Conservation (phyloP, 2,888 invertebrate species). For the Sarcophaga rosellei region DNA sequence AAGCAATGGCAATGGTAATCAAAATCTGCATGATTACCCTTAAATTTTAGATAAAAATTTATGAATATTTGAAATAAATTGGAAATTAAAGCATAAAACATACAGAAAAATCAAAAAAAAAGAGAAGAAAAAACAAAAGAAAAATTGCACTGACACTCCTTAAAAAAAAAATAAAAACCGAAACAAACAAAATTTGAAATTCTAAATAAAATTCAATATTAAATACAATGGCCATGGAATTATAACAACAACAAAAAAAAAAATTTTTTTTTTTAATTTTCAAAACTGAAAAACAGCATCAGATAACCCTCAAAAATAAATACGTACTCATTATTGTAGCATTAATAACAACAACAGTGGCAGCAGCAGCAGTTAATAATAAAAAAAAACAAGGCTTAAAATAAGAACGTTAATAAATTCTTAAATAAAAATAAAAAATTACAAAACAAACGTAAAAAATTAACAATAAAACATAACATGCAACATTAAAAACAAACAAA, state of each 20-base stretch:
- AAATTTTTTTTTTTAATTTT: no score
- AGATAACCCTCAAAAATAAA: constrained; percentile 68
- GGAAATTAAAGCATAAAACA: constrained; percentile 24
- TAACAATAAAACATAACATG: constrained; percentile 46
- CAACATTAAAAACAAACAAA: constrained; percentile 42
- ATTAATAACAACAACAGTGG: constrained; percentile 44
- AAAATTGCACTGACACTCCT: constrained; percentile 63
- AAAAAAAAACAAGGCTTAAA: constrained; percentile 24
- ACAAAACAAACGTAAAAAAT: constrained; percentile 15
- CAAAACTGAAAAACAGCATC: constrained; percentile 59
- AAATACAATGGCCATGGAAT: constrained; percentile 66
- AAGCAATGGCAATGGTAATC: constrained; percentile 9
- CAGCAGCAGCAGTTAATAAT: background rate
- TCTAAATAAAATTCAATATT: constrained; percentile 68
- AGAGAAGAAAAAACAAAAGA: constrained; percentile 19
- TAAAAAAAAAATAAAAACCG: constrained; percentile 48
- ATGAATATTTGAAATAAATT: constrained; percentile 53
- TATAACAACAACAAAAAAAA: constrained; percentile 31
- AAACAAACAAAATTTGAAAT: constrained; percentile 58
- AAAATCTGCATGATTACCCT: constrained; percentile 28
- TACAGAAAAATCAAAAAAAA: background rate
- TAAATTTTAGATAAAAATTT: constrained; percentile 40
- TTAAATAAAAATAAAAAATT: background rate
- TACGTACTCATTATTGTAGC: constrained; percentile 63
- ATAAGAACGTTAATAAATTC: constrained; percentile 18